Evolutionary conservation across 2,888 invertebrate species (phyloP), one percentile per base, ranked within the genome.

Genomic region (Pyrrhia umbra): DNA sequence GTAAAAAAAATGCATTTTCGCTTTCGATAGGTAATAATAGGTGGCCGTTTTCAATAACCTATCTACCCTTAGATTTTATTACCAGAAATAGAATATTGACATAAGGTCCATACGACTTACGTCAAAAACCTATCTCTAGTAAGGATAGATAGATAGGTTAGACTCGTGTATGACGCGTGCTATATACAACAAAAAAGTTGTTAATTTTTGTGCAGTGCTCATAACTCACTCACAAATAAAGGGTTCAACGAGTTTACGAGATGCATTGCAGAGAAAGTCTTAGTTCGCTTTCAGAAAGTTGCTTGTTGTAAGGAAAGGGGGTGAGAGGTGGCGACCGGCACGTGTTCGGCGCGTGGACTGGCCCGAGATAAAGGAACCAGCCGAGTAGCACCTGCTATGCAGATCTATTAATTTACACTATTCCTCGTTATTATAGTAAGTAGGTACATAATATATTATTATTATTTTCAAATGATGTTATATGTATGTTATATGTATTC

Each of bases 201-300:
- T 43, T 70, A 65, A 62, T 68, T 34, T 47, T 37, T 60, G 30
- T 73, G 52, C 49, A 43, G 59, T 51, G 71, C 49, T 55, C 62
- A 82, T 85, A 84, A 79, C 77, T 81, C 83, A 84, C 51, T 52
- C 47, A 51, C 51, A 69, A 79, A 75, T 67, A 73, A 80, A 79
- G 82, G 81, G 81, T 54, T 69, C 65, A 63, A 80, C 82, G 55
- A 67, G 79, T 81, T 72, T 70, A 60, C 55, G 46, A 80, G 69
- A 81, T 77, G 66, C 70, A 72, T 58, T 54, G 56, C 43, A 46
- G 66, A 76, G 75, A 80, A 79, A 78, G 77, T 69, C 70, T 61
- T 64, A 55, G 68, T 77, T 75, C 72, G 78, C 70, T 76, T 81
- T 75, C 68, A 75, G 71, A 75, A 78, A 75, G 68, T 74, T 65